Conservation (phyloP, 2,113 vertebrate genomes). For the Myocastor coypus region DNA sequence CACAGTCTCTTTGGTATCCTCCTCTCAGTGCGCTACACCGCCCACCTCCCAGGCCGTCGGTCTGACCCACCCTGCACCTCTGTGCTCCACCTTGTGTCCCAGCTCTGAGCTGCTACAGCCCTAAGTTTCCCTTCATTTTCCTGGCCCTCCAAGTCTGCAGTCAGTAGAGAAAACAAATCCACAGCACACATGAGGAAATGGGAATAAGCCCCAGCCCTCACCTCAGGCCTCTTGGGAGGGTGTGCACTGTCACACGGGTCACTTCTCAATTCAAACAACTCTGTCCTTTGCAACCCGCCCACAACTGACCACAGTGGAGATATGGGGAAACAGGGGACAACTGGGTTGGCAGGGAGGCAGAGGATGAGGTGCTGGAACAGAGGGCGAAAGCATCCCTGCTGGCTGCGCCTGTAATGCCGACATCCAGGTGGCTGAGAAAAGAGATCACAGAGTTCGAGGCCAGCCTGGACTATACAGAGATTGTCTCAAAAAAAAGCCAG, state of each 20-base stretch:
- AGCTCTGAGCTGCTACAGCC: background rate
- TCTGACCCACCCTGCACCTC: background rate
- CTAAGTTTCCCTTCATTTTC: background rate
- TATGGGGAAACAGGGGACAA: background rate
- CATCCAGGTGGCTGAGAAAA: background rate
- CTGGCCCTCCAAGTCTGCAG: background rate
- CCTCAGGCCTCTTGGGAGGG: background rate
- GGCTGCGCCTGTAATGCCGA: background rate
- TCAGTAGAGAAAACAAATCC: background rate
- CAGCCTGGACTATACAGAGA: background rate
- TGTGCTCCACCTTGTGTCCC: background rate
- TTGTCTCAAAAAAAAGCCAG: background rate
- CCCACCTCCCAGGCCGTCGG: background rate
- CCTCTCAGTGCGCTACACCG: background rate
- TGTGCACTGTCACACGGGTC: slow-evolving; percentile 3
- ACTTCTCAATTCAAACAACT: background rate
- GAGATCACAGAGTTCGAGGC: background rate
- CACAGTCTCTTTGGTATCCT: background rate
- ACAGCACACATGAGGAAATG: background rate
- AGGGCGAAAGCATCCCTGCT: background rate
- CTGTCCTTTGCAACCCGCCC: background rate
- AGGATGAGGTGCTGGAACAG: background rate
- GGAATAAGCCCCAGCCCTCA: background rate
- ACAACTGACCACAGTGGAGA: background rate
- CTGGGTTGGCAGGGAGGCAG: background rate